A percentile compares a stretch with the other conserved stretches of the same genome.
These are phyloP conservation scores for Neofelis nebulosa DNA, from an alignment of 2,113 vertebrate species.

Conservation along the genomic window DNA sequence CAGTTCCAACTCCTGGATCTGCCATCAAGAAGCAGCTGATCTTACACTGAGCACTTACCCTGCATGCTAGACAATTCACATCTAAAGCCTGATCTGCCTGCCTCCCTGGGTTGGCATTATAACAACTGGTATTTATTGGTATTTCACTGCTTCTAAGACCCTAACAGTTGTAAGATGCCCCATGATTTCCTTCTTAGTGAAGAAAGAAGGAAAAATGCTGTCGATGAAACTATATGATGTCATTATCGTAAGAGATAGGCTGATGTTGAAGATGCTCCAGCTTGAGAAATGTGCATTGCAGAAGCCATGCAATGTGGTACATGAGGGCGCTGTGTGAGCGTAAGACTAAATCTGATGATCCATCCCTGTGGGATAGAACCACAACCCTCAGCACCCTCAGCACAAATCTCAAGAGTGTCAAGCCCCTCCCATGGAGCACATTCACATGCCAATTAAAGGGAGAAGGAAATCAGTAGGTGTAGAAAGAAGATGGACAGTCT, in stretches of 20 bases:
- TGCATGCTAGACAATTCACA: neutral
- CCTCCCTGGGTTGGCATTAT: neutral
- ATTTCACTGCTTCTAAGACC: neutral
- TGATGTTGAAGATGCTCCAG: neutral
- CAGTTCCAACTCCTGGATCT: neutral
- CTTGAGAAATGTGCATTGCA: neutral
- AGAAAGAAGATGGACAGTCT: neutral
- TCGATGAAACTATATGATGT: neutral
- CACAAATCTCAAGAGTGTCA: neutral
- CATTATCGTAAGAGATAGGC: neutral
- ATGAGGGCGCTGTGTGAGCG: neutral
- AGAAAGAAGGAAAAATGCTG: neutral
- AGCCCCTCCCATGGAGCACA: neutral
- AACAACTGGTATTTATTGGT: too few relatives aligned
- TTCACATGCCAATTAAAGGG: neutral
- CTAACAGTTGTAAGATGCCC: neutral
- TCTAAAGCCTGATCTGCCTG: neutral
- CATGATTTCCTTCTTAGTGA: neutral
- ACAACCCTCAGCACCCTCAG: neutral
- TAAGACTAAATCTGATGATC: neutral
- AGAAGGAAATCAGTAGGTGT: neutral
- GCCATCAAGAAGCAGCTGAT: neutral
- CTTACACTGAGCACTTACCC: neutral
- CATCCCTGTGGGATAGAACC: neutral
- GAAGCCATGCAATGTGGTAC: neutral